phyloP scores from a whole-genome alignment of 1,140 invertebrate genomes.

The Mylabris phalerata region DNA sequence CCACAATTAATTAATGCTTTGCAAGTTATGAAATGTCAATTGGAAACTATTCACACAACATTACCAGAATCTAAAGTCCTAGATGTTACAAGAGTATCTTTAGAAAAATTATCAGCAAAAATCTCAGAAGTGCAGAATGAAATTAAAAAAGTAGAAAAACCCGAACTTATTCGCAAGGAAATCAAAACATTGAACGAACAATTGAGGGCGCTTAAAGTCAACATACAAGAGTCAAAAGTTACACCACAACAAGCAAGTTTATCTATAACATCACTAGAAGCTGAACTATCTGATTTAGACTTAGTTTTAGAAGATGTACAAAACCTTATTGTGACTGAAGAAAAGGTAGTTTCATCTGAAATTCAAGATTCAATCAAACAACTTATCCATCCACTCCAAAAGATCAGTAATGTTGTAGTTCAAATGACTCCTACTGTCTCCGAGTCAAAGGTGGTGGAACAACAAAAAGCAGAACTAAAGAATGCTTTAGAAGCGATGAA shows the following conservation, averaged over 20 bases:
- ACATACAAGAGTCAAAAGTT: neutral
- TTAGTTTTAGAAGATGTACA: neutral
- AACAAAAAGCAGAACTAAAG: slow-evolving; percentile 1
- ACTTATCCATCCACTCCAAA: slow-evolving; percentile 1
- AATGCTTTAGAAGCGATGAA: slow-evolving; percentile 1
- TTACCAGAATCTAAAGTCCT: slow-evolving; percentile 3
- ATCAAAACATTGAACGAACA: neutral
- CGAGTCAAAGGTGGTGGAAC: neutral
- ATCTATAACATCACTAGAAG: neutral
- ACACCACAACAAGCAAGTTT: slow-evolving; percentile 1
- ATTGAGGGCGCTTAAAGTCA: slow-evolving; percentile 4
- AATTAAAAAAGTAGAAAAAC: neutral
- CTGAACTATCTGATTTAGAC: neutral
- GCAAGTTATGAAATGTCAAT: slow-evolving; percentile 12
- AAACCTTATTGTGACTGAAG: neutral
- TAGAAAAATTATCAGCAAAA: slow-evolving; percentile 1
- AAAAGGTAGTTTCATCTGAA: neutral
- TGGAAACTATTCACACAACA: neutral
- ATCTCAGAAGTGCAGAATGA: neutral
- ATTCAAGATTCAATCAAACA: neutral
- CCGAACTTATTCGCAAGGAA: neutral
- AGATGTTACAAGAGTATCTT: neutral
- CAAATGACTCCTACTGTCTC: neutral
- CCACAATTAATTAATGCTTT: slow-evolving; percentile 13
- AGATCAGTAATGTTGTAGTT: neutral